A percentile compares a stretch with the other conserved stretches of the same genome.
phyloP scores from a whole-genome alignment of 2,888 invertebrate genomes.

The Dasypogon diadema region DNA sequence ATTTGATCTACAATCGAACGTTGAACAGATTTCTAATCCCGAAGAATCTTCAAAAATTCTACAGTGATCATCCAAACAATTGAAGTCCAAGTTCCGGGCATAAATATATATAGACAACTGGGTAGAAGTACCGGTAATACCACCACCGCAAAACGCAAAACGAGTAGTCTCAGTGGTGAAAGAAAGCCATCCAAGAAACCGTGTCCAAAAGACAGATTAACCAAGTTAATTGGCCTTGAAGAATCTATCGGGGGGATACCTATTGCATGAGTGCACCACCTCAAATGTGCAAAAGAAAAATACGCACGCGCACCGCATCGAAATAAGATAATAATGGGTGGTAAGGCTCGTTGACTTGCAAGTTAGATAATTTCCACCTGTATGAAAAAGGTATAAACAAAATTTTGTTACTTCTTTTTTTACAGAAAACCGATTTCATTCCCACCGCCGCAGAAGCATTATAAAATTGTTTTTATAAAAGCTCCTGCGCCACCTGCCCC shows the following conservation, averaged over 20 bases:
- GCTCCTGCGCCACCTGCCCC: slow-evolving; percentile 76
- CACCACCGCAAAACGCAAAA: too few species aligned
- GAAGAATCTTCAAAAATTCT: too few species aligned
- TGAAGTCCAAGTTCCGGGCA: too few species aligned
- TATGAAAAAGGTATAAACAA: background rate
- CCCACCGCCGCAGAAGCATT: slow-evolving; percentile 79
- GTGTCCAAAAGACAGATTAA: background rate
- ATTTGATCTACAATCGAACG: too few species aligned
- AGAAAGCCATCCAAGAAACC: background rate
- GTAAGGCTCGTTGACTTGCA: background rate
- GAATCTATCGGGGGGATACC: background rate
- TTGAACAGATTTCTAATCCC: too few species aligned
- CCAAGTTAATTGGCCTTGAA: slow-evolving; percentile 14
- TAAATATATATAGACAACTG: too few species aligned
- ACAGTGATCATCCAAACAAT: too few species aligned
- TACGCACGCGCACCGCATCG: too few species aligned
- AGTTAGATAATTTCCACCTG: background rate
- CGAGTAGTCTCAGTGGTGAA: too few species aligned
- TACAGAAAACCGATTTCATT: slow-evolving; percentile 71
- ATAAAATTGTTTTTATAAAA: slow-evolving; percentile 85
- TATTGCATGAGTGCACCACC: background rate
- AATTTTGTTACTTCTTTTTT: slow-evolving; percentile 23
- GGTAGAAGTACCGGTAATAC: too few species aligned
- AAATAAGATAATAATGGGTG: background rate
- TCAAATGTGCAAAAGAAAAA: background rate